Evolutionary conservation across 30 jellyfish, hydroid and myxozoan species (phyloP).

Genomic region (Hydractinia symbiolongicarpus): DNA sequence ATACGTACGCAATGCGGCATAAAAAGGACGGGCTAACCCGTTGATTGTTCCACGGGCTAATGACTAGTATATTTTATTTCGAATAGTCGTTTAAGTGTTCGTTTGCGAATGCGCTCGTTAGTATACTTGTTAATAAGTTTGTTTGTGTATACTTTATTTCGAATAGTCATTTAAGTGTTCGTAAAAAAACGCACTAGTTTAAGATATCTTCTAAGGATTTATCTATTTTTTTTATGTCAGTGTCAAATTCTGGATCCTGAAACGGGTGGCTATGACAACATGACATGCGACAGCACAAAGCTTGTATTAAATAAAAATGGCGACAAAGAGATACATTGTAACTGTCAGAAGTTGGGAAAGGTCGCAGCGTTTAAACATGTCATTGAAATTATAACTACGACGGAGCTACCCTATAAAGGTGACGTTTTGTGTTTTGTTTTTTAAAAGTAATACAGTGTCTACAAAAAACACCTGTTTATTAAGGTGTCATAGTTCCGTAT

Average conservation of each 20-base stretch:
- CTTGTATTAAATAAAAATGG: background rate
- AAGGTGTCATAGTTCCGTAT: too few species aligned
- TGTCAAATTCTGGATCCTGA: conserved; percentile 4
- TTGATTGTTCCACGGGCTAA: too few species aligned
- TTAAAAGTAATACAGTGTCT: too few species aligned
- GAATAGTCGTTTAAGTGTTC: background rate
- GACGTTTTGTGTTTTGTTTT: too few species aligned
- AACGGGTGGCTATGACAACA: background rate
- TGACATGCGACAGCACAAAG: background rate
- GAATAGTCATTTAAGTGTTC: background rate
- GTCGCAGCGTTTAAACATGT: background rate
- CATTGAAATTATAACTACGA: conserved; percentile 11
- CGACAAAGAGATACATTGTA: background rate
- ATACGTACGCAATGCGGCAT: too few species aligned
- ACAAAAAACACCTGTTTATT: too few species aligned
- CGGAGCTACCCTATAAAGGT: background rate
- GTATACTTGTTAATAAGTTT: too few species aligned
- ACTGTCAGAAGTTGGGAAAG: conserved; percentile 2
- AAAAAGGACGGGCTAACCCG: too few species aligned
- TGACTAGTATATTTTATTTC: too few species aligned
- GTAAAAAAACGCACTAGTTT: background rate
- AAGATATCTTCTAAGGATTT: background rate
- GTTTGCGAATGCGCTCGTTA: background rate
- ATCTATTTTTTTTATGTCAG: background rate
- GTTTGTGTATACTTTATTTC: too few species aligned